A percentile compares a stretch with the other conserved stretches of the same genome.
Evolutionary conservation across 2,113 vertebrate genomes (phyloP).

Genomic region (Neodontobutis hainanensis): DNA sequence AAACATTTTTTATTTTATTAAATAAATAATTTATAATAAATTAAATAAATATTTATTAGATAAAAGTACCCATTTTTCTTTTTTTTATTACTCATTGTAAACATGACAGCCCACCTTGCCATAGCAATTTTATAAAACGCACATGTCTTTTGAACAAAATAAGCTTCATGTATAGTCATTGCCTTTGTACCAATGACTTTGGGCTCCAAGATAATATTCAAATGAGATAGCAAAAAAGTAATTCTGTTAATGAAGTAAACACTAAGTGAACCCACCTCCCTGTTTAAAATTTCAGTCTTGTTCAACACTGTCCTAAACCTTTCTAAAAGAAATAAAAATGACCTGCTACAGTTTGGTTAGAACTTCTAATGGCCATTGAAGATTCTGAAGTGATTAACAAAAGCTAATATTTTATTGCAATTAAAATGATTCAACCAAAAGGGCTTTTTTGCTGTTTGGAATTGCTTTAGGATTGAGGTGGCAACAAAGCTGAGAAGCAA

Average conservation of each 20-base stretch:
- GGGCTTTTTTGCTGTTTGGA: constrained; percentile 73
- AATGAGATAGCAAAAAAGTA: not conserved
- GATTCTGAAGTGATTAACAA: constrained; percentile 78
- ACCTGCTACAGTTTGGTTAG: constrained; percentile 36
- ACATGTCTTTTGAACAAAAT: no score
- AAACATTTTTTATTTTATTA: no score
- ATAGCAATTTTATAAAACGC: no score
- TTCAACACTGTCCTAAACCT: constrained; percentile 20
- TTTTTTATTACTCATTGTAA: no score
- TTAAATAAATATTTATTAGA: no score
- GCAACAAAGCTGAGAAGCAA: constrained; percentile 93
- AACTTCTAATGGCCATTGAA: constrained; percentile 35
- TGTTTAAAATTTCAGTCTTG: constrained; percentile 19
- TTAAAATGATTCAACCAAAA: constrained; percentile 80
- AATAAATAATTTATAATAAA: no score
- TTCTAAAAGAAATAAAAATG: constrained; percentile 26
- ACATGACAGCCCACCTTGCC: no score
- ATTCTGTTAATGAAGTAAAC: constrained; percentile 16
- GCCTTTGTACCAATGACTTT: no score
- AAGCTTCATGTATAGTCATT: no score
- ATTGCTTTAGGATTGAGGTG: constrained; percentile 88
- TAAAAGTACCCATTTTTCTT: no score
- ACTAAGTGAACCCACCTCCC: constrained; percentile 12
- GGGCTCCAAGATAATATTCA: no score
- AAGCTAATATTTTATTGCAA: constrained; percentile 79